phyloP scores from a whole-genome alignment of 1,140 invertebrate species.

The Euschistus heros region DNA sequence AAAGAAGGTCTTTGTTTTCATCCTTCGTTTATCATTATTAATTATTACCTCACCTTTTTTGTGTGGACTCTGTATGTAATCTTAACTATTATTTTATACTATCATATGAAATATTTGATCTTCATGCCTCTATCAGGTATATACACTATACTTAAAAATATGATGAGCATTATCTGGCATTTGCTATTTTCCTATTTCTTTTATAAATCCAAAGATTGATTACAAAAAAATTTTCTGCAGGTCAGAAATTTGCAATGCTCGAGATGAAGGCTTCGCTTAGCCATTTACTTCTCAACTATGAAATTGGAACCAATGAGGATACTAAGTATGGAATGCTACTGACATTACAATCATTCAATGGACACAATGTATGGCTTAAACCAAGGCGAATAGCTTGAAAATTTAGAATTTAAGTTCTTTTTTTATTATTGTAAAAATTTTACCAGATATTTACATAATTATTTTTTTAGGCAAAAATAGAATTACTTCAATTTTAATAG shows the following conservation, averaged over 20 bases:
- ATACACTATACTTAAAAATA: not conserved
- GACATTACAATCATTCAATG: constrained; percentile 16
- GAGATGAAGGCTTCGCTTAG: constrained; percentile 62
- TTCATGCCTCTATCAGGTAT: not conserved
- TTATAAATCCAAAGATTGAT: not conserved
- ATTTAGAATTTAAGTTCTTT: too few relatives aligned
- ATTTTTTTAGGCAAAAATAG: too few relatives aligned
- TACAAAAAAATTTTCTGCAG: constrained; percentile 34
- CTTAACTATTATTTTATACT: not conserved
- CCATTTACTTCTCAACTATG: constrained; percentile 52
- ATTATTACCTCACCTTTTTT: too few relatives aligned
- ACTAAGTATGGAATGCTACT: not conserved
- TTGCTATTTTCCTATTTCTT: not conserved
- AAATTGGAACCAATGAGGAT: constrained; percentile 38
- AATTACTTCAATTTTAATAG: too few relatives aligned
- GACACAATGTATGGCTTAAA: constrained; percentile 10
- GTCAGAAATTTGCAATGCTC: constrained; percentile 64
- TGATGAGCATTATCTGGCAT: not conserved
- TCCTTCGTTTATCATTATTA: too few relatives aligned
- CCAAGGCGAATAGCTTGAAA: not conserved
- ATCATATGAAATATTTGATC: not conserved
- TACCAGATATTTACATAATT: too few relatives aligned
- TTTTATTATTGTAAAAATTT: too few relatives aligned
- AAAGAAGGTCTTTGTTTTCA: too few relatives aligned
- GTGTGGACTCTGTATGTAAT: too few relatives aligned